These are phyloP conservation scores for Eupeodes luniger DNA, from an alignment of 2,888 invertebrate genomes.

Conservation along the genomic window DNA sequence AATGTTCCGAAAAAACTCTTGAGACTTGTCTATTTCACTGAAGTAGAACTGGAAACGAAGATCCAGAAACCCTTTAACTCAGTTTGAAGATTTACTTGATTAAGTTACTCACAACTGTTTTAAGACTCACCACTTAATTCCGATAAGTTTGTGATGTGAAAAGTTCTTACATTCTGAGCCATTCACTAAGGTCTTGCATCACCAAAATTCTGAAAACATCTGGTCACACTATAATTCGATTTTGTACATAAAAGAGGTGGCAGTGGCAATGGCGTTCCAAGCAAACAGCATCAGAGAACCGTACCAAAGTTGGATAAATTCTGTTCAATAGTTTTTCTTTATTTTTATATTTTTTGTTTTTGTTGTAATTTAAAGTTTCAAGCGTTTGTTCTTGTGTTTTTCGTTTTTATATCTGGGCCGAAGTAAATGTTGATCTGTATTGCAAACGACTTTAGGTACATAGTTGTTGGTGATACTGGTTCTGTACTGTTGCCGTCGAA, in stretches of 20 bases:
- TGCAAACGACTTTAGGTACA: conserved; percentile 17
- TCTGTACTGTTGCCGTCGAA: conserved; percentile 10
- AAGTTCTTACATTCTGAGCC: too few relatives aligned
- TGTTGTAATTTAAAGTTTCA: conserved; percentile 25
- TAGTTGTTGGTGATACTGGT: conserved; percentile 42
- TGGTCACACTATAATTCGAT: conserved; percentile 14
- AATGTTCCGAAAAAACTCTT: too few relatives aligned
- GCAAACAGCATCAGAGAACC: conserved; percentile 66
- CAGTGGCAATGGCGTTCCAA: conserved; percentile 35
- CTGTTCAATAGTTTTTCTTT: conserved; percentile 28
- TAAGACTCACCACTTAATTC: too few relatives aligned
- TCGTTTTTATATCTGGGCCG: conserved; percentile 71
- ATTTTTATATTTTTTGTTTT: conserved; percentile 19
- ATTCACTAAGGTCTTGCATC: too few relatives aligned
- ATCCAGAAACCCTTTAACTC: too few relatives aligned
- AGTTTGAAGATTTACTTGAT: too few relatives aligned
- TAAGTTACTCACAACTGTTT: too few relatives aligned
- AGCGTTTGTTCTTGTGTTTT: conserved; percentile 8
- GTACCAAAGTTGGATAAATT: conserved; percentile 63
- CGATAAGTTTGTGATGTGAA: too few relatives aligned
- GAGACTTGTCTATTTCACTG: too few relatives aligned
- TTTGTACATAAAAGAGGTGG: conserved; percentile 2
- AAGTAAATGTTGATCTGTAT: conserved; percentile 61
- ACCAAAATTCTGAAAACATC: neutral
- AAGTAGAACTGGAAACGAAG: too few relatives aligned